These are phyloP conservation scores for Heterocephalus glaber DNA, from an alignment of 2,113 vertebrate species.

Conservation along the genomic window DNA sequence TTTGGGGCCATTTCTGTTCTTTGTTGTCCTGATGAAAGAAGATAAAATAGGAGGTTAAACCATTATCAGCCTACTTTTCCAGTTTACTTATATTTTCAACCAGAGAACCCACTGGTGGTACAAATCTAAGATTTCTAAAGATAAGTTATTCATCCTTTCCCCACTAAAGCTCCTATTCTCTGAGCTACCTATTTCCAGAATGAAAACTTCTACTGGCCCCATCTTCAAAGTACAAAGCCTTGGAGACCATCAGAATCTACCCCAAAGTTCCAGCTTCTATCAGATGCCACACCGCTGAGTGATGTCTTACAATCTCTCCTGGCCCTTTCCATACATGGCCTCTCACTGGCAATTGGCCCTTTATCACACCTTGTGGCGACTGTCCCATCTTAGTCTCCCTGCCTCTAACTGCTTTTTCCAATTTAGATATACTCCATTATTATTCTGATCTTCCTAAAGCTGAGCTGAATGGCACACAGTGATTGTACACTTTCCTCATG, in stretches of 20 bases:
- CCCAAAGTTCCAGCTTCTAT: background rate
- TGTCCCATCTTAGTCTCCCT: background rate
- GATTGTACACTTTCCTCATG: background rate
- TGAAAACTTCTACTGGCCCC: background rate
- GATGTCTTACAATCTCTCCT: background rate
- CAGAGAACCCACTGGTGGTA: background rate
- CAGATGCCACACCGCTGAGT: background rate
- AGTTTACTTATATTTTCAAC: background rate
- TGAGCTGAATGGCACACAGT: background rate
- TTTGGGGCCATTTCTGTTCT: background rate
- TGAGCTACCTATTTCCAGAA: conserved; percentile 1
- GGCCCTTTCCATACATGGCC: background rate
- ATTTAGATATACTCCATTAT: background rate
- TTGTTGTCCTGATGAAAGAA: background rate
- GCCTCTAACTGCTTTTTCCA: background rate
- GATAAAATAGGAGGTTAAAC: background rate
- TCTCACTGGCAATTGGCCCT: background rate
- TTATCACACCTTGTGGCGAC: background rate
- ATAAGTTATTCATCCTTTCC: background rate
- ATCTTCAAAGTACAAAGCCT: background rate
- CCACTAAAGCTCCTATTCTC: background rate
- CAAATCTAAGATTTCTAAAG: conserved; percentile 6
- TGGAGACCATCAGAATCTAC: background rate
- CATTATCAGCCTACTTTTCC: background rate
- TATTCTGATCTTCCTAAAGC: background rate